Conservation (phyloP, 2,113 vertebrate species). For the Atlantisia rogersi region DNA sequence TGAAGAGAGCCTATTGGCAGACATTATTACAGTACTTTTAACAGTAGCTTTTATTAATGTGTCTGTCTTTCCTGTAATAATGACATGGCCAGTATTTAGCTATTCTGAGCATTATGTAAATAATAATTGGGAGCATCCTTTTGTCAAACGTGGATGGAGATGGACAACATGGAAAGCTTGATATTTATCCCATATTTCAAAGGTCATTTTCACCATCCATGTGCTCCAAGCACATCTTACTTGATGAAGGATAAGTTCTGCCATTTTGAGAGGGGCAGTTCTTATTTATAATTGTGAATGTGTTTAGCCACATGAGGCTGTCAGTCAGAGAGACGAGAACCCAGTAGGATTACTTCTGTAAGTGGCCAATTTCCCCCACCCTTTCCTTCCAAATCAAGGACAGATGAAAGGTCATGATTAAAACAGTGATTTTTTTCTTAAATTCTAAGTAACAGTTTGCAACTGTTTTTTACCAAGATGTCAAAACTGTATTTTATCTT, state of each 20-base stretch:
- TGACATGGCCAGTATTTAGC: neutral
- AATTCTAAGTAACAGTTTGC: conserved; percentile 79
- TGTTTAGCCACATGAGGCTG: conserved; percentile 74
- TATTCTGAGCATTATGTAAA: neutral
- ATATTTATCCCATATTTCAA: neutral
- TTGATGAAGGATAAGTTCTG: conserved; percentile 64
- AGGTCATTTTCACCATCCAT: conserved; percentile 36
- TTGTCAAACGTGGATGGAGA: neutral
- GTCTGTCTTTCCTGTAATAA: neutral
- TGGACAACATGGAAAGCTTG: neutral
- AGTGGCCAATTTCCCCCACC: conserved; percentile 79
- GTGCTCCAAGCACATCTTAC: conserved; percentile 49
- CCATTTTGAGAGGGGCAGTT: conserved; percentile 68
- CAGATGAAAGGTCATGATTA: conserved; percentile 84
- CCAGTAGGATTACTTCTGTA: conserved; percentile 79
- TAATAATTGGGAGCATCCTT: neutral
- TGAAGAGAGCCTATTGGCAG: neutral
- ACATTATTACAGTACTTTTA: neutral
- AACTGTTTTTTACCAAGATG: conserved; percentile 80
- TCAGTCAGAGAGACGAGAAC: conserved; percentile 73
- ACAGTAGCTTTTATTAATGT: neutral
- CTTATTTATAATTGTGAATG: conserved; percentile 77
- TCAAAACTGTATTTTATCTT: conserved; percentile 79
- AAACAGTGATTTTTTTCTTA: conserved; percentile 77
- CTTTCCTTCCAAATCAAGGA: conserved; percentile 75